phyloP scores from a whole-genome alignment of 2,113 vertebrate genomes.

The Albula glossodonta region DNA sequence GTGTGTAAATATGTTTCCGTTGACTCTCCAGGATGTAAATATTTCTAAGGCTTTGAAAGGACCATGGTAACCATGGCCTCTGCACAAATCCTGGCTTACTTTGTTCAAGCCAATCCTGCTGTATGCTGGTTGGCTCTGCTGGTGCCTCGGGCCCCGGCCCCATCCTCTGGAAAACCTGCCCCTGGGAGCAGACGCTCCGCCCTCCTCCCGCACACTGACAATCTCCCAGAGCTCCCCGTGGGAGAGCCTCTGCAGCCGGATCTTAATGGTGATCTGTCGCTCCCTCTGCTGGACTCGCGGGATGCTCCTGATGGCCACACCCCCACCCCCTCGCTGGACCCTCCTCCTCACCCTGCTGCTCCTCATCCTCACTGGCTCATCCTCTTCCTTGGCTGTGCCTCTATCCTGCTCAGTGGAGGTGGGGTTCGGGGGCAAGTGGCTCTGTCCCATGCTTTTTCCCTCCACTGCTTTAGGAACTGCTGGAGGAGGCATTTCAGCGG shows the following conservation, averaged over 20 bases:
- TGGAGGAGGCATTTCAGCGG: too few relatives aligned
- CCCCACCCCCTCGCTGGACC: background rate
- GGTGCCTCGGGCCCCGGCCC: background rate
- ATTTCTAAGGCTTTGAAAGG: too few relatives aligned
- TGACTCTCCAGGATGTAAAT: too few relatives aligned
- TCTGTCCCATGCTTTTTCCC: too few relatives aligned
- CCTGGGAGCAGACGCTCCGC: background rate
- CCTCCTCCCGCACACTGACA: constrained; percentile 42
- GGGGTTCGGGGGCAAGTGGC: background rate
- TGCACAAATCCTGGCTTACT: constrained; percentile 1
- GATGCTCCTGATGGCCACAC: constrained; percentile 21
- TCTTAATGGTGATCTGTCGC: constrained; percentile 43
- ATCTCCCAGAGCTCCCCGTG: constrained; percentile 64
- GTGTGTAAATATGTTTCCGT: too few relatives aligned
- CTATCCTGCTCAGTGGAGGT: background rate
- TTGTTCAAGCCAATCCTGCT: background rate
- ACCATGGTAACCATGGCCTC: too few relatives aligned
- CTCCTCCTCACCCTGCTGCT: background rate
- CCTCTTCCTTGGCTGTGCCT: background rate
- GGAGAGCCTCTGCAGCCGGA: constrained; percentile 63
- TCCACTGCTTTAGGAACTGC: too few relatives aligned
- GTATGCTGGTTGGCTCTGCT: background rate
- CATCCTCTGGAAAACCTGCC: background rate
- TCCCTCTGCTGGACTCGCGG: constrained; percentile 29
- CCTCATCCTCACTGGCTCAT: background rate